Conservation (phyloP, 2,797 vertebrate genomes). For the Pantherophis vulpinus region DNA sequence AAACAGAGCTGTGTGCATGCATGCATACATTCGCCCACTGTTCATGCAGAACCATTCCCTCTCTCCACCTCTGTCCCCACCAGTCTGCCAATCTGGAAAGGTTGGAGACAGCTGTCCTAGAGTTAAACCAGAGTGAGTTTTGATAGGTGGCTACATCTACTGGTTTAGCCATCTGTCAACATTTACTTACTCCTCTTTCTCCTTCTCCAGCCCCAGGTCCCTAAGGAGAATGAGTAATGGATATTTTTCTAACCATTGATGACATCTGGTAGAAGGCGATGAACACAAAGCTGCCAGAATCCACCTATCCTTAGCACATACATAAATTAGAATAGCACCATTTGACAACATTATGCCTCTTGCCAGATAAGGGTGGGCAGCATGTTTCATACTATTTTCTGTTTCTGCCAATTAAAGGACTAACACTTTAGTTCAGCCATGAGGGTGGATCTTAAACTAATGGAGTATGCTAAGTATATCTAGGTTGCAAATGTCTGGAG, state of each 20-base stretch:
- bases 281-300: neutral
- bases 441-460: neutral
- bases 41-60: neutral
- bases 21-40: neutral
- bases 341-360: neutral
- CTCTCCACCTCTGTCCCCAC: neutral
- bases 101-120: neutral
- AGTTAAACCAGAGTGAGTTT: neutral
- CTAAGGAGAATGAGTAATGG: neutral
- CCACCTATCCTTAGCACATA: neutral
- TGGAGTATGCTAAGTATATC: neutral
- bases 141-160: neutral
- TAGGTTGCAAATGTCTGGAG: neutral
- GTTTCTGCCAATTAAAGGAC: neutral
- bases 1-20: neutral
- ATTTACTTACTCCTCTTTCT: neutral
- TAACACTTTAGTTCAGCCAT: neutral
- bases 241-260: neutral
- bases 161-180: neutral
- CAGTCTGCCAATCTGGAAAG: neutral
- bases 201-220: neutral
- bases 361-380: neutral
- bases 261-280: neutral
- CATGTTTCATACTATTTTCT: neutral
- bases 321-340: neutral